These are phyloP conservation scores for Drosophila infuscata DNA, from an alignment of 2,888 invertebrate species.

Conservation along the genomic window DNA sequence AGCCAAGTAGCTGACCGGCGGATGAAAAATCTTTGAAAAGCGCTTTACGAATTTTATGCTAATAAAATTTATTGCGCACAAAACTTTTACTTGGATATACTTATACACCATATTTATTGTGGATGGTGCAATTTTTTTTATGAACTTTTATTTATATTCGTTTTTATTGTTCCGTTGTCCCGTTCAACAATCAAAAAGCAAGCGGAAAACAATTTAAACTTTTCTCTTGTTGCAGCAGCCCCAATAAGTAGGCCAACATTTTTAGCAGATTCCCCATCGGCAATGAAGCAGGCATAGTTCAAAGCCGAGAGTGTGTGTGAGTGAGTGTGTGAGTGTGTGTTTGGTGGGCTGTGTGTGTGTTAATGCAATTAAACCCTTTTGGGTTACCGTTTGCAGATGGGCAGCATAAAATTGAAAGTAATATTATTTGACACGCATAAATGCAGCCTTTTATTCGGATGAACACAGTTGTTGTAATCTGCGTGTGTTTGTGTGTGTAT, in stretches of 20 bases:
- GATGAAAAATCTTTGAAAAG: slow-evolving; percentile 49
- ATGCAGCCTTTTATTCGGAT: slow-evolving; percentile 1
- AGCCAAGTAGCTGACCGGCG: slow-evolving; percentile 42
- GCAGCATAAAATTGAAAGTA: slow-evolving; percentile 46
- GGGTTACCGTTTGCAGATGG: slow-evolving; percentile 4
- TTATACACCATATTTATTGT: slow-evolving; percentile 54
- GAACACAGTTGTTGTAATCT: not conserved
- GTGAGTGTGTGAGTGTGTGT: not conserved
- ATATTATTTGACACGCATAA: slow-evolving; percentile 31
- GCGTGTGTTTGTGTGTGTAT: not conserved
- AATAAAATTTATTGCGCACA: slow-evolving; percentile 64
- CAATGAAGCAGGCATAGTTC: slow-evolving; percentile 12
- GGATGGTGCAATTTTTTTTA: slow-evolving; percentile 49
- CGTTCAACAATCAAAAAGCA: slow-evolving; percentile 14
- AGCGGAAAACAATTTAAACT: slow-evolving; percentile 58
- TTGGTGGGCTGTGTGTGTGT: not conserved
- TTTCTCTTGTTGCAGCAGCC: slow-evolving; percentile 24
- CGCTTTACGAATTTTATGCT: slow-evolving; percentile 64
- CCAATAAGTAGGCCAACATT: slow-evolving; percentile 32
- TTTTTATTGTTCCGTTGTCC: not conserved
- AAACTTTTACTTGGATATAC: slow-evolving; percentile 51
- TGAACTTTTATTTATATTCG: not conserved
- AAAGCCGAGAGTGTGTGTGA: not conserved
- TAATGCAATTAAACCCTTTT: slow-evolving; percentile 33
- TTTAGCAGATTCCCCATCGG: slow-evolving; percentile 18